Base-by-base conservation (phyloP, 2,888 invertebrate species). In the Phytoseiulus persimilis region DNA sequence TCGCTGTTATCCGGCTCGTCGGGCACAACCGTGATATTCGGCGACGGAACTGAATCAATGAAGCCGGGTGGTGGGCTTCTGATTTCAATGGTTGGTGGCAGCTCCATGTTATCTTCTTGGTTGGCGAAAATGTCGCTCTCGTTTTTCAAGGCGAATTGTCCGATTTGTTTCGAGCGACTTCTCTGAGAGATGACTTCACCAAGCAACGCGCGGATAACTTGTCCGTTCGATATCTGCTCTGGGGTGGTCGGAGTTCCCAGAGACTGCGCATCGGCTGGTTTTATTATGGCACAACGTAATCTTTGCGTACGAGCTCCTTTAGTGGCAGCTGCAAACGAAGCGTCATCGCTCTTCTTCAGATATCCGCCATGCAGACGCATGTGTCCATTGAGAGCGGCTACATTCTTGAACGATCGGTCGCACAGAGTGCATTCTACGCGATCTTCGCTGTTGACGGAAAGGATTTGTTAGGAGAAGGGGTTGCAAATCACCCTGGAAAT, bases 311-410 rank as follows among this genome's bases (percentile, higher is more conserved):
- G 89, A 87, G 33, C 83, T 31, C 32, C 84, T 65, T 87, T 89
- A 28, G 87, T 83, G 11, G 90, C 39, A 33, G 87, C 32, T 0
- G 39, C 87, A 33, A 32, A n/a, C 32, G 87, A 32, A 9, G 87
- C 45, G 32, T 87, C 87, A 31, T 87, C 87, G 45, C 87, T n/a
- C 23, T 97, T 97, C 93, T 98, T 98, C 92, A 97, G 96, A 93
- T 98, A 98, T 90, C 98, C 98, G 87, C 98, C 98, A 93, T 99
- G 98, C 91, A 98, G 94, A 92, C 98, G 94, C 98, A 98, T 98
- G 93, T 98, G 98, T 14, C 98, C 98, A 93, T 99, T 99, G 90
- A 99, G 95, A 45, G 98, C 98, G 32, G 98, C 98, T 93, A 98
- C 96, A 93, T 98, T 98, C 94, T 98, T 98, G 94, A 98, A 99